A percentile compares a stretch with the other conserved stretches of the same genome.
Conservation (phyloP, 2,113 vertebrate genomes). For the Zosterops lateralis region DNA sequence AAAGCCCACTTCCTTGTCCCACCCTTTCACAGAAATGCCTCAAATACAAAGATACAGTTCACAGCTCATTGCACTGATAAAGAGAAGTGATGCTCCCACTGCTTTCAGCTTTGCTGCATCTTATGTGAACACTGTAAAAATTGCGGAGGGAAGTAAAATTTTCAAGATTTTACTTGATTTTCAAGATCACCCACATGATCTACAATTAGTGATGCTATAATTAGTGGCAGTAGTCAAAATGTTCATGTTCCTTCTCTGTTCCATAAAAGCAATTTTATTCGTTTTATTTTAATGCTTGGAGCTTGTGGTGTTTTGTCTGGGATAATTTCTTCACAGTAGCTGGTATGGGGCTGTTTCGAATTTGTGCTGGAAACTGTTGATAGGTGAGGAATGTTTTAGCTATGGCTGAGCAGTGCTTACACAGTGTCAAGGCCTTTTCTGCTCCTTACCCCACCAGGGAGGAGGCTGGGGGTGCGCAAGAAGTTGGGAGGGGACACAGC, state of each 20-base stretch:
- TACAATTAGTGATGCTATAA: background rate
- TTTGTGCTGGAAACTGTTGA: background rate
- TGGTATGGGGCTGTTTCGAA: background rate
- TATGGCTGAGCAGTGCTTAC: background rate
- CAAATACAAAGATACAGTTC: background rate
- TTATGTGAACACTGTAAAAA: background rate
- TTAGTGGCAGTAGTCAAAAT: background rate
- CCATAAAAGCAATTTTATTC: background rate
- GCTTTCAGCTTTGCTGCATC: background rate
- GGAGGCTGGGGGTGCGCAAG: background rate
- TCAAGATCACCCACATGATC: too few relatives aligned
- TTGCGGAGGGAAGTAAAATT: background rate
- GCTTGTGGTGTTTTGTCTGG: background rate
- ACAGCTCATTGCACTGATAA: background rate
- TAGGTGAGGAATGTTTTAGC: background rate
- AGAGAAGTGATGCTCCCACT: background rate
- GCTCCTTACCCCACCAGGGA: background rate
- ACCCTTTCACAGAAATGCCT: background rate
- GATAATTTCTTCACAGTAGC: background rate
- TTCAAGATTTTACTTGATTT: too few relatives aligned
- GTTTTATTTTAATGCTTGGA: background rate
- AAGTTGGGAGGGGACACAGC: background rate
- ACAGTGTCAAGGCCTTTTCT: background rate
- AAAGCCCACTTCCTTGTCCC: background rate
- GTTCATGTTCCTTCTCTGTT: background rate